These are phyloP conservation scores for Xanthorhoe spadicearia DNA, from an alignment of 2,888 invertebrate genomes.

Conservation along the genomic window DNA sequence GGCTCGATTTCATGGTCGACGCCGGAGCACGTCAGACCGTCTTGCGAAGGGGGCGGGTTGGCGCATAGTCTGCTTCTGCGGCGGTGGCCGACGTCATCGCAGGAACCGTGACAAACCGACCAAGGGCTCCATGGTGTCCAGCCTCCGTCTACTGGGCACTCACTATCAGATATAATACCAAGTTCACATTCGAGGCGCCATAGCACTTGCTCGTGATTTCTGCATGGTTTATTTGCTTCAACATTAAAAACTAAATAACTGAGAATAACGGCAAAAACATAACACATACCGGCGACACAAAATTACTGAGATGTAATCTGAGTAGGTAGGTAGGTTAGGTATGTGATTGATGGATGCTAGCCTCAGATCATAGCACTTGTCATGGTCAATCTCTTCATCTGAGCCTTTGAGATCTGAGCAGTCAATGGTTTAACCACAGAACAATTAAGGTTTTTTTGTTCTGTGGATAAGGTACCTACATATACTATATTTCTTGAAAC, in stretches of 20 bases:
- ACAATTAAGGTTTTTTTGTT: too few relatives aligned
- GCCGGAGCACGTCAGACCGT: conserved; percentile 74
- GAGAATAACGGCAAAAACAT: background rate
- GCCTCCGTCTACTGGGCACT: conserved; percentile 78
- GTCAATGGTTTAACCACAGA: too few relatives aligned
- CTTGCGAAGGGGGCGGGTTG: conserved; percentile 74
- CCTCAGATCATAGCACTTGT: too few relatives aligned
- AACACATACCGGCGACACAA: conserved; percentile 2
- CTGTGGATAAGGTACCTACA: too few relatives aligned
- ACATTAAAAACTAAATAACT: conserved; percentile 20
- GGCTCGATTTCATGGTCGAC: conserved; percentile 65
- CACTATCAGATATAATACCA: conserved; percentile 65
- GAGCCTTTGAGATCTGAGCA: too few relatives aligned
- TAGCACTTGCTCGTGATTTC: conserved; percentile 60
- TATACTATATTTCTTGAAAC: too few relatives aligned
- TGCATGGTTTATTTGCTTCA: conserved; percentile 59
- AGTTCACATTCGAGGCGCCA: conserved; percentile 78
- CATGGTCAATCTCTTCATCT: too few relatives aligned
- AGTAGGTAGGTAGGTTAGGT: background rate
- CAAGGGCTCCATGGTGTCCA: conserved; percentile 80
- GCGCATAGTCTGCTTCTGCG: conserved; percentile 69
- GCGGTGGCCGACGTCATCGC: conserved; percentile 74
- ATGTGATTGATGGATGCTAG: background rate
- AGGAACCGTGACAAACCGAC: conserved; percentile 75
- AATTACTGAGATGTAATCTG: background rate